Base-by-base conservation (phyloP, 1,140 invertebrate genomes). In the Phthorimaea operculella region DNA sequence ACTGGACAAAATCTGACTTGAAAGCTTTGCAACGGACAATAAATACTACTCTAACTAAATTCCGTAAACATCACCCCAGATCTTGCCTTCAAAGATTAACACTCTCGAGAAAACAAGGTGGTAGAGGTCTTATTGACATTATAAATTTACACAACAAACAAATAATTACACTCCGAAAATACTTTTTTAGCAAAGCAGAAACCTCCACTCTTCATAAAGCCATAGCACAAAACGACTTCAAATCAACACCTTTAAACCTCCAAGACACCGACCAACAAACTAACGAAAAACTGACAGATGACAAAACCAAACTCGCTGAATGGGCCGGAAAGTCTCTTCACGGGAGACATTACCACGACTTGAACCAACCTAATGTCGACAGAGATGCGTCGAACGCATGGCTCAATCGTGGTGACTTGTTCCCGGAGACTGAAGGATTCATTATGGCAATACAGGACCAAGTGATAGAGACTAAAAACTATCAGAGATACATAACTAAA, bases 1-100 rank as follows among this genome's bases (percentile, higher is more conserved):
- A 54, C 14, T 54, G 52, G 52, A 12, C 52, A 9, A 45, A 54
- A 54, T 54, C 52, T 8, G 52, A 54, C 2, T 44, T 54, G 8
- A 33, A 45, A 33, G 10, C 10, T 10, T 16, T 48, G 16, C 52
- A 54, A 33, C 51, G 51, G 6, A 39, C 16, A 6, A 11, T 52
- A 36, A 52, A 52, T 15, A 52, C 51, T 1, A 36, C 34, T 15
- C 16, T 52, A 16, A 52, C 51, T 17, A 52, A n/a, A 17, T 42
- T 39, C 16, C 18, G 51, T 8, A 52, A 52, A 33, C 51, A 52
- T 10, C 51, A 52, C 34, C 51, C 51, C 1, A 36, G 51, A 52
- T 52, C 51, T 5, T 52, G 51, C 16, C 3, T 52, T 16, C 51
- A 52, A 17, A 39, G 51, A 16, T 15, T 52, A 14, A 52, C 51